phyloP scores from a whole-genome alignment of 2,888 invertebrate species.

The Cyaniris semiargus region DNA sequence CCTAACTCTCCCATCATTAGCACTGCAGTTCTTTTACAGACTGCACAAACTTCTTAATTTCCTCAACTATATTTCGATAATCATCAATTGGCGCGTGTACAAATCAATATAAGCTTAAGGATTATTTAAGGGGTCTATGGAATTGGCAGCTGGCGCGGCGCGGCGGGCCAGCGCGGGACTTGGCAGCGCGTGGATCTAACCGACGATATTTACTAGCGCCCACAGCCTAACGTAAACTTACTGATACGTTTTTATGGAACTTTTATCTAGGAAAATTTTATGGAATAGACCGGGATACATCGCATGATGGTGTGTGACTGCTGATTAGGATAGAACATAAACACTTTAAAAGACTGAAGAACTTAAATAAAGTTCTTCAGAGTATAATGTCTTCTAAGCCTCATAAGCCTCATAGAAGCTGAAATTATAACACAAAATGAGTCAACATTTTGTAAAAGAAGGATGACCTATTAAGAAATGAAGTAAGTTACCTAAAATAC shows the following conservation, averaged over 20 bases:
- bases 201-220: conserved; percentile 27
- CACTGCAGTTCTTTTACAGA: no score
- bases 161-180: conserved; percentile 15
- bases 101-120: conserved; percentile 23
- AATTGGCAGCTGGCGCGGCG: conserved; percentile 16
- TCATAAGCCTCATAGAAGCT: neutral
- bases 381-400: neutral
- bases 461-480: neutral
- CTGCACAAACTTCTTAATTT: no score
- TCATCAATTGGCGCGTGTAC: conserved; percentile 1
- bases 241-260: conserved; percentile 18
- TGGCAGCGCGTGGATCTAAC: conserved; percentile 23
- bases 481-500: no score
- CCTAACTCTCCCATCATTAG: no score
- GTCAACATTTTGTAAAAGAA: neutral
- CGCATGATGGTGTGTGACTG: neutral
- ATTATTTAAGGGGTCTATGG: conserved; percentile 22
- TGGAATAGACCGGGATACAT: neutral
- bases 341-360: neutral
- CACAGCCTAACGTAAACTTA: conserved; percentile 24
- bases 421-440: neutral
- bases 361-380: neutral
- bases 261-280: neutral
- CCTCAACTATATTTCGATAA: neutral
- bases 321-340: neutral